These are phyloP conservation scores for Erythrocercus mccallii DNA, from an alignment of 2,113 vertebrate species.

Conservation along the genomic window DNA sequence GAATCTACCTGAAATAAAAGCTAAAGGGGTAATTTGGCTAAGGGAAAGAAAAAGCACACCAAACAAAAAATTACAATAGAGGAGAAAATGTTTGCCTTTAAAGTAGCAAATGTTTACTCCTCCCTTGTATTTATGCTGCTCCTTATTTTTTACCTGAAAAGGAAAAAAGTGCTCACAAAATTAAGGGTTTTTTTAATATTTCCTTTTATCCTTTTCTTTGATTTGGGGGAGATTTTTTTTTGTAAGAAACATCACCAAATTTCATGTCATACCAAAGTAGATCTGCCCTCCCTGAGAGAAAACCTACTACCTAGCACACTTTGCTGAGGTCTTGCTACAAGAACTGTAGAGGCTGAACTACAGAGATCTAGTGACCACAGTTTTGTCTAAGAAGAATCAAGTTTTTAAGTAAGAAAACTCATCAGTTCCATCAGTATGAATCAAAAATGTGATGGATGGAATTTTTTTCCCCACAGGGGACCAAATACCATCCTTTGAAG, in stretches of 20 bases:
- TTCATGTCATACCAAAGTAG: neutral
- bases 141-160: neutral
- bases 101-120: neutral
- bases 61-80: neutral
- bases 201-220: neutral
- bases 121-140: neutral
- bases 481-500: neutral
- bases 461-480: neutral
- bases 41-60: neutral
- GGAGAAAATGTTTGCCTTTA: neutral
- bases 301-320: neutral
- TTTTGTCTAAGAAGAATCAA: neutral
- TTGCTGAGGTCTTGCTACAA: neutral
- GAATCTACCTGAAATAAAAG: constrained; percentile 6
- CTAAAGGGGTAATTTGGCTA: neutral
- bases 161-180: neutral
- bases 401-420: neutral
- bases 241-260: neutral
- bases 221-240: neutral
- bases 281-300: neutral
- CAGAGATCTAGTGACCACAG: neutral
- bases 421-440: neutral
- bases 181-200: neutral
- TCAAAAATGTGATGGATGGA: neutral
- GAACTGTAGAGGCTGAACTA: neutral